Base-by-base conservation (phyloP, 1,140 invertebrate genomes). In the Drosophila pallidifrons region DNA sequence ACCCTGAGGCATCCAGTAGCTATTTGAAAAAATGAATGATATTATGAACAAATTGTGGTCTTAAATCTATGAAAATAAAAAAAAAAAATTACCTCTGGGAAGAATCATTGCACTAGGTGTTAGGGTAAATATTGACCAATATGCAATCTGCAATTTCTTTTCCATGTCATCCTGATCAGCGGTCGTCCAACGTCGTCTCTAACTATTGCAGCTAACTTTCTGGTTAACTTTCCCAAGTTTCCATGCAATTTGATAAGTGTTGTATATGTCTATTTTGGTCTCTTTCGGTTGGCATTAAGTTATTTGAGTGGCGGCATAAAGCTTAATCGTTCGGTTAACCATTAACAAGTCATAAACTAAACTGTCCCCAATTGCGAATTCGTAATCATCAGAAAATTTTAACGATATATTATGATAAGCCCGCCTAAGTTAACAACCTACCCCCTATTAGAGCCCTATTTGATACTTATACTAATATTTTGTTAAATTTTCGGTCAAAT, bases 341-440 rank as follows among this genome's bases (percentile, higher is more conserved):
- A 35, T 49, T 54, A 66, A 57, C 55, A 73, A 57, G 11, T 47
- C 64, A 73, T 73, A 73, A 73, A 73, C 16, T 38, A 30, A 51
- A 3, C n/a, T 30, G n/a, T 32, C 13, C 61, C 35, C 16, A 51
- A 60, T 69, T 35, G 66, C 57, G 35, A 32, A 61, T 32, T 52
- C 45, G 52, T 67, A 73, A 73, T 73, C 70, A 51, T 1, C 2
- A 8, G 32, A 8, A 59, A 35, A 52, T 64, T 32, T 13, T 11
- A 32, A 52, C 35, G 47, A 43, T 64, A 25, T 64, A 64, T 73
- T 73, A 52, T 72, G 70, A 73, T 73, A 73, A 73, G 70, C 55
- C 30, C 1, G 38, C 1, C 28, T 16, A 67, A 68, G 28, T 60
- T 54, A 43, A n/a, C 16, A 38, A 15, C 32, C 35, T 35, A 66